Percentiles rank a stretch among this genome's conserved stretches.
Conservation (phyloP, 1,140 invertebrate genomes). For the Macrobrachium nipponense region DNA sequence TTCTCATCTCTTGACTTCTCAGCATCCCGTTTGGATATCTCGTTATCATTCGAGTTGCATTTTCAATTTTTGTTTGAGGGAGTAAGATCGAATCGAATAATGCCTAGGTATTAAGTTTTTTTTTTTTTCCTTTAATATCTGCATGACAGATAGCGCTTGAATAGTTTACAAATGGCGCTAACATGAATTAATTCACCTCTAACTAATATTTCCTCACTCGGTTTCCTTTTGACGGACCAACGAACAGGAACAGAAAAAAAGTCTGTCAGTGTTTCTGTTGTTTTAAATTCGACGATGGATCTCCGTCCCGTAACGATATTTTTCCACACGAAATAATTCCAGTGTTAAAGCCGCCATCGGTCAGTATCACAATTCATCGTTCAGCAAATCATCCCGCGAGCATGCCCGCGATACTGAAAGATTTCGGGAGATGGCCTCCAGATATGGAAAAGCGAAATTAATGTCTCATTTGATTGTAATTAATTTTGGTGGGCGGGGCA, state of each 20-base stretch:
- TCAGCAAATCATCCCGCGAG: background rate
- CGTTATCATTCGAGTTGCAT: background rate
- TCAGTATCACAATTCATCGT: background rate
- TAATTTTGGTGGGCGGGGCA: constrained; percentile 31
- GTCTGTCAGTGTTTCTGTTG: too few relatives aligned
- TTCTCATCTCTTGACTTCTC: background rate
- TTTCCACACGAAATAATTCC: constrained; percentile 9
- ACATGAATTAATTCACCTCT: too few relatives aligned
- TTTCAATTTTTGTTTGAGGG: background rate
- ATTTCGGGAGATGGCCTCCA: background rate
- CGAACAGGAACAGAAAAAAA: too few relatives aligned
- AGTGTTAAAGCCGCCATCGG: background rate
- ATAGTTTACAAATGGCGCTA: too few relatives aligned
- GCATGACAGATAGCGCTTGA: too few relatives aligned
- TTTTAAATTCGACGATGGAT: background rate
- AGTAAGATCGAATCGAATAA: too few relatives aligned
- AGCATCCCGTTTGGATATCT: background rate
- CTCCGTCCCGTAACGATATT: constrained; percentile 5
- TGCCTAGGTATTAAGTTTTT: too few relatives aligned
- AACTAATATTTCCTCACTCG: too few relatives aligned
- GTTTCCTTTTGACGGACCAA: too few relatives aligned
- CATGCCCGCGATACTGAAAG: background rate
- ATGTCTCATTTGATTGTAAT: constrained; percentile 40
- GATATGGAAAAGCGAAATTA: constrained; percentile 7
- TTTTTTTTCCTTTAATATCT: too few relatives aligned